Evolutionary conservation across 1,140 invertebrate genomes (phyloP).

Genomic region (Thaumetopoea pityocampa): DNA sequence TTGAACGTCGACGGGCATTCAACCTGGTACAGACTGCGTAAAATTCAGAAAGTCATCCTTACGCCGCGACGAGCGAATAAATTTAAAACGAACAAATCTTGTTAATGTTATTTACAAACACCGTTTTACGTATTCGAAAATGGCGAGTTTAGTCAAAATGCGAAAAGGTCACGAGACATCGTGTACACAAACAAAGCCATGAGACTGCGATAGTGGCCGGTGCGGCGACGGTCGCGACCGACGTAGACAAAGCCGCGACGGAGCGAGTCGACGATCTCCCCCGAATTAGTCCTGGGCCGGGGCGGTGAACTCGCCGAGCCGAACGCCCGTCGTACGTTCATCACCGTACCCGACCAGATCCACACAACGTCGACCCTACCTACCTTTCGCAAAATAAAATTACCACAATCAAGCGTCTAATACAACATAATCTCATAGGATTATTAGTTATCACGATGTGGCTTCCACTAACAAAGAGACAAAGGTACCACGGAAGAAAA

Average conservation of each 20-base stretch:
- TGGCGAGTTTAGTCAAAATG: conserved; percentile 22
- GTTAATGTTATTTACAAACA: conserved; percentile 9
- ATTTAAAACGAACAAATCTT: conserved; percentile 8
- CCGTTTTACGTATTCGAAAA: conserved; percentile 16
- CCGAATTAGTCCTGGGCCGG: conserved; percentile 71
- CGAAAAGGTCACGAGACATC: conserved; percentile 16
- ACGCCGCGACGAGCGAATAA: not conserved
- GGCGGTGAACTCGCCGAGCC: conserved; percentile 57
- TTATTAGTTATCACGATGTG: too few relatives aligned
- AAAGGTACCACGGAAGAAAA: conserved; percentile 30
- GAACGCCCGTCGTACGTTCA: conserved; percentile 32
- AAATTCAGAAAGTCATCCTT: conserved; percentile 1
- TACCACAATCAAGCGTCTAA: too few relatives aligned
- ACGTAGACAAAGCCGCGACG: conserved; percentile 64
- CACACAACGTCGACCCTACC: conserved; percentile 1
- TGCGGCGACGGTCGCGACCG: conserved; percentile 36
- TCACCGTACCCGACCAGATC: conserved; percentile 17
- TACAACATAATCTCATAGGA: too few relatives aligned
- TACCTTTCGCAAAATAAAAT: conserved; percentile 12
- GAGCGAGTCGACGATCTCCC: conserved; percentile 68
- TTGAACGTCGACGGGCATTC: conserved; percentile 28
- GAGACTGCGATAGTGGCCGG: conserved; percentile 18
- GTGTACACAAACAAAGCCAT: conserved; percentile 31
- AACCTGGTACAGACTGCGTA: conserved; percentile 20
- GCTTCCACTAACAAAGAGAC: conserved; percentile 10